phyloP scores from a whole-genome alignment of 2,113 vertebrate genomes.

The Candoia aspera region DNA sequence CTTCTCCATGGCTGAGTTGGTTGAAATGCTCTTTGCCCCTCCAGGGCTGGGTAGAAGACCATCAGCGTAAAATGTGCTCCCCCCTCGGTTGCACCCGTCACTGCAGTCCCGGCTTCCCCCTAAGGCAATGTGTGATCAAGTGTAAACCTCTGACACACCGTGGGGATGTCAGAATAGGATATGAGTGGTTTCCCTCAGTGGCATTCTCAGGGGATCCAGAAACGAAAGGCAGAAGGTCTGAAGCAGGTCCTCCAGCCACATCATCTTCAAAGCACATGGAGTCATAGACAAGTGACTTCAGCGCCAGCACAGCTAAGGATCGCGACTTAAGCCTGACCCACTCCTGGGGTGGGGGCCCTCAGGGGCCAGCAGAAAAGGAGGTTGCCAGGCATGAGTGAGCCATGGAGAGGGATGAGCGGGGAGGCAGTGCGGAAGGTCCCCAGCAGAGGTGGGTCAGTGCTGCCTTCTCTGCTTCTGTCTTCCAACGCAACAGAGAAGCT shows the following conservation, averaged over 20 bases:
- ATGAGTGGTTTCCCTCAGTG: accelerated
- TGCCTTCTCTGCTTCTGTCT: too few species aligned
- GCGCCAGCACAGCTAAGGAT: neutral
- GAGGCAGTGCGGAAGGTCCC: too few species aligned
- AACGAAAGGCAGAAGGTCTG: neutral
- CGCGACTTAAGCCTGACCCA: neutral
- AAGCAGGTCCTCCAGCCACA: neutral
- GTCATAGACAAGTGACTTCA: neutral
- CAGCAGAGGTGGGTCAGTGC: too few species aligned
- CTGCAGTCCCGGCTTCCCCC: neutral
- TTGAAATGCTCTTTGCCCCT: neutral
- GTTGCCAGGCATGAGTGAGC: neutral
- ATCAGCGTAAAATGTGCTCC: neutral
- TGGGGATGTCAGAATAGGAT: neutral
- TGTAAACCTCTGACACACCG: accelerated
- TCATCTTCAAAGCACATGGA: too few species aligned
- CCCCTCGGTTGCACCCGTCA: neutral
- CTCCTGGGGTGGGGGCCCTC: too few species aligned
- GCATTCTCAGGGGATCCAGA: neutral
- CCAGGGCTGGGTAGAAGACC: neutral
- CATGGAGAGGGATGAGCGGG: neutral
- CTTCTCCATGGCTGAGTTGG: neutral
- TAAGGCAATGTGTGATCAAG: neutral
- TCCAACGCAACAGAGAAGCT: too few species aligned
- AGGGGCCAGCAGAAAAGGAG: too few species aligned